phyloP scores from a whole-genome alignment of 2,113 vertebrate genomes.

The Clupea harengus region DNA sequence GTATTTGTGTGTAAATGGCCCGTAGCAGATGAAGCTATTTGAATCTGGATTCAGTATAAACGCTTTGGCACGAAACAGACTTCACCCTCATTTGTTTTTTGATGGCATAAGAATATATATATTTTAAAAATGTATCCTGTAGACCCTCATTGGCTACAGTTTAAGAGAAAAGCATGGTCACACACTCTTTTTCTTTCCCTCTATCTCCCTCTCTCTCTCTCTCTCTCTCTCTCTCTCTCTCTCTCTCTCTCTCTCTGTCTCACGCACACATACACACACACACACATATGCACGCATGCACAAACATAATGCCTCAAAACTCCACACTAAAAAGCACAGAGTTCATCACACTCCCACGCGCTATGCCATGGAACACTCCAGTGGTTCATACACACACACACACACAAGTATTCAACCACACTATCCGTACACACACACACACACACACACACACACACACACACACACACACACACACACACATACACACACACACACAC shows the following conservation, averaged over 20 bases:
- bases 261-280: background rate
- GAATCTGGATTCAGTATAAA: conserved; percentile 50
- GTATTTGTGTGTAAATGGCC: background rate
- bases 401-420: too few relatives aligned
- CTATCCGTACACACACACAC: too few relatives aligned
- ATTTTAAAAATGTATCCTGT: background rate
- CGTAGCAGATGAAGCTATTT: conserved; percentile 32
- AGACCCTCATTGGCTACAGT: conserved; percentile 39
- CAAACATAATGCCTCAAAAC: conserved; percentile 12
- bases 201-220: conserved; percentile 47
- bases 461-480: too few relatives aligned
- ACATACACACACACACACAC: too few relatives aligned
- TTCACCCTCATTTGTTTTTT: background rate
- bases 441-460: too few relatives aligned
- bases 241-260: too few relatives aligned
- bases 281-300: conserved; percentile 25
- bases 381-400: conserved; percentile 20
- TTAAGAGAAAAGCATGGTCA: background rate
- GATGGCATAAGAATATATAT: background rate
- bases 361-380: background rate
- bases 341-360: background rate
- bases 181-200: too few relatives aligned
- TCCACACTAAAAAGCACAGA: background rate
- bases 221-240: too few relatives aligned
- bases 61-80: conserved; percentile 29